Conservation (phyloP, 1,140 invertebrate species). For the Ceratina australensis region DNA sequence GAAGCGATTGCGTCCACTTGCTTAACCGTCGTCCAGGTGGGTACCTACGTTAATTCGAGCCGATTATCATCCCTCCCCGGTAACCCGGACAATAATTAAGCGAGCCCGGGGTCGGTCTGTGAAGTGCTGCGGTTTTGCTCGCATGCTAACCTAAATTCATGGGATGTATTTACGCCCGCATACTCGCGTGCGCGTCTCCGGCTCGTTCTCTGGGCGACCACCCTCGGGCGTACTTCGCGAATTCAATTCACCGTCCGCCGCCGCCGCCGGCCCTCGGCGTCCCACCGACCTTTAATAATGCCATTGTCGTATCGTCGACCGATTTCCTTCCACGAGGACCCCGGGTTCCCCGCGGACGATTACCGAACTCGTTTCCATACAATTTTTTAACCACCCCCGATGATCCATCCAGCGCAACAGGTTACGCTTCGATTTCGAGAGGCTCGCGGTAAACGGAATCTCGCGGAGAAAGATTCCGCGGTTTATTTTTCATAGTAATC, state of each 20-base stretch:
- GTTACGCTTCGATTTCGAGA: neutral
- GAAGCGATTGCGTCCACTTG: slow-evolving; percentile 19
- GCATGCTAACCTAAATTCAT: slow-evolving; percentile 76
- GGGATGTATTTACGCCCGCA: slow-evolving; percentile 73
- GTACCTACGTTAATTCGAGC: slow-evolving; percentile 58
- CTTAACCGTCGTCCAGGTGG: slow-evolving; percentile 33
- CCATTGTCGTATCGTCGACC: slow-evolving; percentile 4
- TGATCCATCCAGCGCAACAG: slow-evolving; percentile 15
- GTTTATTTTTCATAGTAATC: slow-evolving; percentile 26
- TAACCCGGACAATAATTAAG: slow-evolving; percentile 72
- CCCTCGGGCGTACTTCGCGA: slow-evolving; percentile 6
- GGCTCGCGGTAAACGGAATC: neutral
- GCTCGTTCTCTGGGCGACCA: slow-evolving; percentile 23
- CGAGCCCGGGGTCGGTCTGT: slow-evolving; percentile 57
- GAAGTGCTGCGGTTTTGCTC: slow-evolving; percentile 73
- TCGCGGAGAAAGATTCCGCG: neutral
- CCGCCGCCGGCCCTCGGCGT: neutral
- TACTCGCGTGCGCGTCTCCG: slow-evolving; percentile 57
- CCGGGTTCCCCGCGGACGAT: neutral
- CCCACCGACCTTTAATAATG: neutral
- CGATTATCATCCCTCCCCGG: slow-evolving; percentile 68
- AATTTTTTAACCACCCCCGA: neutral
- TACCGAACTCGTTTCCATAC: neutral
- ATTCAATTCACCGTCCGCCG: slow-evolving; percentile 17
- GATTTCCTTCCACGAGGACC: neutral